Evolutionary conservation across 2,797 vertebrate species (phyloP).

Genomic region (Gallinago stenura): DNA sequence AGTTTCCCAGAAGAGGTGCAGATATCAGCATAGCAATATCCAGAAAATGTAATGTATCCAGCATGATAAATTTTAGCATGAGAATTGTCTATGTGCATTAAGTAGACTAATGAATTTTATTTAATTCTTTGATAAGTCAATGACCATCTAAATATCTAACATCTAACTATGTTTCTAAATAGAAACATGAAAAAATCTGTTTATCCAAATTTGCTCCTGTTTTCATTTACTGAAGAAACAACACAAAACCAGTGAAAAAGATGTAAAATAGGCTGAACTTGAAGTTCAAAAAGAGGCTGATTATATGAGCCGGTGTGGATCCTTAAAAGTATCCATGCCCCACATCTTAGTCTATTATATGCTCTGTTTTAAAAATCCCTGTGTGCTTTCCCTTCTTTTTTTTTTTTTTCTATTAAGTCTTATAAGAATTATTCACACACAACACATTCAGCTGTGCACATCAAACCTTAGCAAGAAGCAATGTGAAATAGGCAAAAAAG

Average conservation of each 20-base stretch:
- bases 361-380: neutral
- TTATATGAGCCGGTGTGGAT: neutral
- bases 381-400: neutral
- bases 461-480: slow-evolving; percentile 25
- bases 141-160: neutral
- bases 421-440: neutral
- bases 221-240: neutral
- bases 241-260: neutral
- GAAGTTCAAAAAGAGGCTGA: neutral
- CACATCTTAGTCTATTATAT: too few species aligned
- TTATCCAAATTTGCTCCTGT: neutral
- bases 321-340: neutral
- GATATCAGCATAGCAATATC: neutral
- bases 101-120: neutral
- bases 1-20: neutral
- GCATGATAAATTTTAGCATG: neutral
- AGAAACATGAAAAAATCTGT: neutral
- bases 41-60: neutral
- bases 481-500: slow-evolving; percentile 41
- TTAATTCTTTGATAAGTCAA: neutral
- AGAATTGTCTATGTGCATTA: neutral
- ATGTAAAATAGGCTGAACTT: neutral
- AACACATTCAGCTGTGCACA: slow-evolving; percentile 8
- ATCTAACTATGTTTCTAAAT: neutral
- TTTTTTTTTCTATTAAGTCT: neutral